Conservation (phyloP, 2,797 vertebrate species). For the Gorsachius magnificus region DNA sequence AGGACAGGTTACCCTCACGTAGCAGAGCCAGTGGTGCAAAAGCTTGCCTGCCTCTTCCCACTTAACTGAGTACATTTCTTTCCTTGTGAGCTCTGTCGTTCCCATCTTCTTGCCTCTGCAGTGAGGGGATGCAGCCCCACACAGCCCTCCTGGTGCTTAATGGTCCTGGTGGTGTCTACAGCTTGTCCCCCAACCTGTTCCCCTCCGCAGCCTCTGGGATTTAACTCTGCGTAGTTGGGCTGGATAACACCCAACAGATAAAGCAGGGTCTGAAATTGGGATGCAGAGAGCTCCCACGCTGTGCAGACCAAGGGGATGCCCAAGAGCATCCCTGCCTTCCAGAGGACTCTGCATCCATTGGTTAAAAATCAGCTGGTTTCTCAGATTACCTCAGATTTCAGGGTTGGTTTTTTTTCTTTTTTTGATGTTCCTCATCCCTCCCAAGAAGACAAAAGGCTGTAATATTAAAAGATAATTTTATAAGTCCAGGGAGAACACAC, state of each 20-base stretch:
- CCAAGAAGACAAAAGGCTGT: background rate
- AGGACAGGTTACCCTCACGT: background rate
- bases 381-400: background rate
- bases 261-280: background rate
- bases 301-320: background rate
- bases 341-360: background rate
- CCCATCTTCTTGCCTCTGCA: background rate
- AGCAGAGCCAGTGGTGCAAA: background rate
- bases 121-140: accelerated
- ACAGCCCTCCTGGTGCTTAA: background rate
- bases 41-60: background rate
- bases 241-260: background rate
- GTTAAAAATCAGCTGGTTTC: background rate
- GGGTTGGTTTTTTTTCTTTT: background rate
- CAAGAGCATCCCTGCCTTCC: background rate
- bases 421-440: background rate
- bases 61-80: accelerated
- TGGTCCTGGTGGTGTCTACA: background rate
- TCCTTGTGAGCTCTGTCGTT: background rate
- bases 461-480: background rate
- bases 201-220: background rate
- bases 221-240: background rate
- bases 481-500: background rate
- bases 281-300: background rate
- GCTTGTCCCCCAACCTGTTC: background rate